Base-by-base conservation (phyloP, 1,140 invertebrate species). In the Pollicipes pollicipes region DNA sequence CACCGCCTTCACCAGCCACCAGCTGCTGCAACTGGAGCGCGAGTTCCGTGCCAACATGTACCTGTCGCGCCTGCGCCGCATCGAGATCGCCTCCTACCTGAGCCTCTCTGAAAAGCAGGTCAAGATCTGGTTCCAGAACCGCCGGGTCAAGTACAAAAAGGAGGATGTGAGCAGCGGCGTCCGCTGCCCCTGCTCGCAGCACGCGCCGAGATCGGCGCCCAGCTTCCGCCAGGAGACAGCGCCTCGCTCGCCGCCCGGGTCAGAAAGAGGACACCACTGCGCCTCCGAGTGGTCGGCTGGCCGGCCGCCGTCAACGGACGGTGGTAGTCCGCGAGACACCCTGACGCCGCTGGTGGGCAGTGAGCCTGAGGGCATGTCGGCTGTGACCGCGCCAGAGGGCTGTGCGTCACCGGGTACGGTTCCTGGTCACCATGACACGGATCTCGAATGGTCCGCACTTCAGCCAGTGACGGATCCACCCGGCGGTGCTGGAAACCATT, bases 121-220 rank as follows among this genome's bases (percentile, higher is more conserved):
- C 30, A 82, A 93, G 79, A 95, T 95, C 70, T 96, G 93, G 93
- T 92, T 95, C 77, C 92, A 95, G 79, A 79, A 79, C 71, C 76
- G 84, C 13, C 83, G 93, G 4, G 93, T 95, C 3, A 95, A 95
- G 77, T 86, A 92, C 78, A 95, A 95, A 83, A 95, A 95, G 76
- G 90, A 88, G 75, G 88, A 88, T n/a, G 64, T 58, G 75, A 76
- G 79, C 4, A 73, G 80, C 77, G 45, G 80, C 73, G 68, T 80
- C 27, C 83, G 83, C 71, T 86, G 84, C 71, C 82, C 82, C 29
- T 86, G 84, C 71, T 58, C 45, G 2, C 45, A 58, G 3, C 45
- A 58, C 45, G 45, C 45, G 45, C 45, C 45, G 2, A 10, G 45
- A 6, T 10, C 45, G 6, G 13, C 13, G 45, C 45, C 45, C 45